A percentile compares a stretch with the other conserved stretches of the same genome.
Evolutionary conservation across 2,113 vertebrate species (phyloP).

Genomic region (Vulpes ferrilata): DNA sequence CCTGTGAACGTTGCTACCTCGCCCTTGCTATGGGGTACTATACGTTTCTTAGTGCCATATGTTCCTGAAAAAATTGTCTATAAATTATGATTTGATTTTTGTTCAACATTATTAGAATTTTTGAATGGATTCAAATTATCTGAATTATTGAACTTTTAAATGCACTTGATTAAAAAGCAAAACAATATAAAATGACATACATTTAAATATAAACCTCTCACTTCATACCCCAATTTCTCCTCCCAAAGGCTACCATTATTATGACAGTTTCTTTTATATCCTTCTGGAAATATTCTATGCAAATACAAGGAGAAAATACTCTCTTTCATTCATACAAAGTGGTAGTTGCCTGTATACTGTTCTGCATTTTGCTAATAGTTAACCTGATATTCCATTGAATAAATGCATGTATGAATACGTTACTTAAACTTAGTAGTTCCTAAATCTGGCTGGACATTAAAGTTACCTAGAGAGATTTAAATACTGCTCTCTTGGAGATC

Average conservation of each 20-base stretch:
- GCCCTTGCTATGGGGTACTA: neutral
- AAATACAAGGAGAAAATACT: neutral
- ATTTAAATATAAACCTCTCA: neutral
- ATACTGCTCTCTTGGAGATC: neutral
- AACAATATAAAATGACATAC: neutral
- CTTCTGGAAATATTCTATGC: neutral
- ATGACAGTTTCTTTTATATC: slow-evolving; percentile 11
- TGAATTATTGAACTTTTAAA: slow-evolving; percentile 18
- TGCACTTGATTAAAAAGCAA: neutral
- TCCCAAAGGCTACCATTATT: neutral
- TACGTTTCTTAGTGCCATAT: neutral
- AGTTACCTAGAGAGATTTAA: neutral
- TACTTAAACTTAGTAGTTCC: neutral
- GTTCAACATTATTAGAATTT: slow-evolving; percentile 39
- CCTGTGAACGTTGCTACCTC: neutral
- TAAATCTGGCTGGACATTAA: neutral
- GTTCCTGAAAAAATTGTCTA: neutral
- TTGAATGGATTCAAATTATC: neutral
- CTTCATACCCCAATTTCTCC: neutral
- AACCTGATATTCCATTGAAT: neutral
- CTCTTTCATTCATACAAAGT: neutral
- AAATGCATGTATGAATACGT: neutral
- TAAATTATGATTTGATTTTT: slow-evolving; percentile 45
- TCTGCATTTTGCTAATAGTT: neutral
- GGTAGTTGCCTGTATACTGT: neutral